phyloP scores from a whole-genome alignment of 2,797 vertebrate species.

The Gobionotothen gibberifrons region DNA sequence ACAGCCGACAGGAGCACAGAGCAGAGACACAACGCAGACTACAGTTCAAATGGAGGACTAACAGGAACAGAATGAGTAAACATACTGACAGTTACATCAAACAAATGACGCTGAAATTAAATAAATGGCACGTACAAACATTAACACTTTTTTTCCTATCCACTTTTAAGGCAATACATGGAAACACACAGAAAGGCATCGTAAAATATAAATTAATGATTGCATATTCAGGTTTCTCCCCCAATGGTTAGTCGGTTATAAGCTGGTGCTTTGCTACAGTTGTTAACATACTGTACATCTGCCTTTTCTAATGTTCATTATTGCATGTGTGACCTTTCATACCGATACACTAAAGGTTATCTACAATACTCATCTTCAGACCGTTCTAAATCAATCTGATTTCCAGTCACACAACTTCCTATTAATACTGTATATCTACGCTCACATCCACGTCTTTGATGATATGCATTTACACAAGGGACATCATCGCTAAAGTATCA shows the following conservation, averaged over 20 bases:
- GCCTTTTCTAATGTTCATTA: conserved; percentile 31
- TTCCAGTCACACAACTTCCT: neutral
- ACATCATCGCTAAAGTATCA: conserved; percentile 9
- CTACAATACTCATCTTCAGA: neutral
- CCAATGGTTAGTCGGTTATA: conserved; percentile 42
- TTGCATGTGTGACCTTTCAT: conserved; percentile 46
- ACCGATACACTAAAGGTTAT: conserved; percentile 7
- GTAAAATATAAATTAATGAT: conserved; percentile 75
- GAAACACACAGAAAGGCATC: conserved; percentile 55
- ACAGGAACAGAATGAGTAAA: conserved; percentile 48
- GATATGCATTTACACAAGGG: conserved; percentile 19
- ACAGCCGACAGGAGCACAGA: conserved; percentile 52
- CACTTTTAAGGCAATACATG: conserved; percentile 69
- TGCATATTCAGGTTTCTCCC: conserved; percentile 58
- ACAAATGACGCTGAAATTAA: conserved; percentile 51
- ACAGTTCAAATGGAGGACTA: conserved; percentile 47
- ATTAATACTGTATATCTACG: conserved; percentile 27
- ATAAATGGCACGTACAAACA: conserved; percentile 70
- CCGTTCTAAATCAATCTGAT: conserved; percentile 4
- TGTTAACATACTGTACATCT: conserved; percentile 45
- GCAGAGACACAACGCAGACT: conserved; percentile 35
- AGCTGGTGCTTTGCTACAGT: conserved; percentile 35
- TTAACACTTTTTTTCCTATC: conserved; percentile 34
- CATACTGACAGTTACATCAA: conserved; percentile 38
- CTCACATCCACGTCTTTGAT: conserved; percentile 12